Evolutionary conservation across 2,797 vertebrate genomes (phyloP), one percentile per base, ranked within the genome.

Genomic region (Myotis myotis): DNA sequence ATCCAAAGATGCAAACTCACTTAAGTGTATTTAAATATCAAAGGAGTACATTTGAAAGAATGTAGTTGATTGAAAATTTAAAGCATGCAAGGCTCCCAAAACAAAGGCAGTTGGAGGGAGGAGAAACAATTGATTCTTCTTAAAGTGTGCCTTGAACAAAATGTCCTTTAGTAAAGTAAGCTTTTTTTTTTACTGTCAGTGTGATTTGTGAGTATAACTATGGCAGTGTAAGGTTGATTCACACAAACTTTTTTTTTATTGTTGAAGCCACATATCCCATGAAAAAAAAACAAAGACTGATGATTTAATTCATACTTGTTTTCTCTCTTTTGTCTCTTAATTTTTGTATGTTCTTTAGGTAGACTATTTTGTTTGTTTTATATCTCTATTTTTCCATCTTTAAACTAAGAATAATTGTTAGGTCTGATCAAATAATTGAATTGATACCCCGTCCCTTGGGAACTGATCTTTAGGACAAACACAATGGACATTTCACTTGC

Each of bases 11-110:
- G 51, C 15, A 85, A 95, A 57, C n/a, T 85, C 23, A 94, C 6
- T 93, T 82, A 78, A 68, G 38, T 93, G 22, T 79, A 19, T 93
- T 70, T 89, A 74, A 85, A 84, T 93, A 74, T 64, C 3, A 72
- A 41, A 92, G 7, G 15, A 85, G 6, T 78, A 28, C 55, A 57
- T 76, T 89, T 89, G 51, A 91, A n/a, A 17, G 6, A 79, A 10
- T 80, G 41, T 53, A 66, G 3, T 72, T 87, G 15, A 30, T 41
- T 85, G 10, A 82, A 78, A 53, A 49, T 89, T 70, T 84, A 75
- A 79, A 74, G 36, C 22, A 75, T 55, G 41, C 33, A 17, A 19
- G 10, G 2, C 9, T 51, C 22, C 8, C 36, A 66, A 80, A 19
- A 82, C 36, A n/a, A 36, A 38, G 10, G n/a, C 75, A 78, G 11